Conservation (phyloP, 2,797 vertebrate genomes). For the Botia kubotai region DNA sequence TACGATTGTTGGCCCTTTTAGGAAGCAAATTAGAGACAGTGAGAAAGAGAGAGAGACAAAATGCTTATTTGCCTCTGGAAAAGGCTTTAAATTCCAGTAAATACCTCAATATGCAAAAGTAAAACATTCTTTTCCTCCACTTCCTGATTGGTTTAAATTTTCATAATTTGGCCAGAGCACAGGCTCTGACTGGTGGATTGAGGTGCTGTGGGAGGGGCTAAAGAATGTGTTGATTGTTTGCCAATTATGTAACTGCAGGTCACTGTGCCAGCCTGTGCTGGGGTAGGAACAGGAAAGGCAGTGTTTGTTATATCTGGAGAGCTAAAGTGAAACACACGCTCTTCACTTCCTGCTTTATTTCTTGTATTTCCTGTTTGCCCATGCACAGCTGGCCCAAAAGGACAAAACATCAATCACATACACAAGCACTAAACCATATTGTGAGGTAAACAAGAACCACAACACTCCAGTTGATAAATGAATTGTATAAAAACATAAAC, state of each 20-base stretch:
- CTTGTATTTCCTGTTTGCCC: constrained; percentile 59
- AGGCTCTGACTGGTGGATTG: background rate
- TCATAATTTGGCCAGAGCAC: no score
- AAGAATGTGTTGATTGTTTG: constrained; percentile 28
- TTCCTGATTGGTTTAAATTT: background rate
- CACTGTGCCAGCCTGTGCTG: constrained; percentile 45
- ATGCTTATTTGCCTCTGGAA: no score
- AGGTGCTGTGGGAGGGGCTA: background rate
- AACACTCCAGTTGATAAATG: no score
- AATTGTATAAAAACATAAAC: no score
- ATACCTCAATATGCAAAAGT: background rate
- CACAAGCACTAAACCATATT: constrained; percentile 1
- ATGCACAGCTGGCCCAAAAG: constrained; percentile 35
- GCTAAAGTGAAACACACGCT: constrained; percentile 59
- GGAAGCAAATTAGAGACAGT: no score
- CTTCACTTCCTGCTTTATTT: constrained; percentile 55
- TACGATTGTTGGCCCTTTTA: no score
- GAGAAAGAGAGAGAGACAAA: background rate
- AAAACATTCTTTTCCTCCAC: background rate
- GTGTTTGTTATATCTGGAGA: constrained; percentile 61
- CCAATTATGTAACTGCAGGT: constrained; percentile 41
- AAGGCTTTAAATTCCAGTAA: constrained; percentile 13
- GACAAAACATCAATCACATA: background rate
- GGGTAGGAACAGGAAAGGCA: constrained; percentile 60
- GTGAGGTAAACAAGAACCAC: background rate